A percentile compares a stretch with the other conserved stretches of the same genome.
These are phyloP conservation scores for Pangasius mekongensis DNA, from an alignment of 2,797 vertebrate species.

Conservation along the genomic window DNA sequence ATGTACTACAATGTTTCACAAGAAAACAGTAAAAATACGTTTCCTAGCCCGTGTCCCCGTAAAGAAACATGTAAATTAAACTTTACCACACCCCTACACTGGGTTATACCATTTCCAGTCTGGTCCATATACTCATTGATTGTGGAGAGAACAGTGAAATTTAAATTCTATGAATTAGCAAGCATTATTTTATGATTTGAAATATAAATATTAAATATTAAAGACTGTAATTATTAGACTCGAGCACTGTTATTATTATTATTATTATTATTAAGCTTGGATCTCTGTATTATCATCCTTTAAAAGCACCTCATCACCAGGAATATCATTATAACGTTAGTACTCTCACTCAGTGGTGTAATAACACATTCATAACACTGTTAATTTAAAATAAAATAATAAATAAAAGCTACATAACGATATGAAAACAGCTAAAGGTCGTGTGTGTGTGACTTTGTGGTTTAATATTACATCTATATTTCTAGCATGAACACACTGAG, in stretches of 20 bases:
- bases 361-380: background rate
- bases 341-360: background rate
- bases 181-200: background rate
- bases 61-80: background rate
- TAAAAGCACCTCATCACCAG: background rate
- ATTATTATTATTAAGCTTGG: background rate
- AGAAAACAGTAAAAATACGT: too few species aligned
- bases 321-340: background rate
- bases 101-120: background rate
- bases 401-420: background rate
- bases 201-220: background rate
- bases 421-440: background rate
- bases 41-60: background rate
- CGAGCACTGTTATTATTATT: too few species aligned
- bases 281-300: background rate
- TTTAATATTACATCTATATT: background rate
- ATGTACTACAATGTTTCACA: fast-evolving
- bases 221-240: background rate
- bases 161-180: background rate
- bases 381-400: too few species aligned
- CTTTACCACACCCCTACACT: background rate
- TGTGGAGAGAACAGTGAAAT: too few species aligned
- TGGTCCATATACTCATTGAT: background rate
- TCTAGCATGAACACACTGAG: background rate
- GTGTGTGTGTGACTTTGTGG: background rate